phyloP scores from a whole-genome alignment of 1,140 invertebrate genomes.

The Lordiphosa collinella region DNA sequence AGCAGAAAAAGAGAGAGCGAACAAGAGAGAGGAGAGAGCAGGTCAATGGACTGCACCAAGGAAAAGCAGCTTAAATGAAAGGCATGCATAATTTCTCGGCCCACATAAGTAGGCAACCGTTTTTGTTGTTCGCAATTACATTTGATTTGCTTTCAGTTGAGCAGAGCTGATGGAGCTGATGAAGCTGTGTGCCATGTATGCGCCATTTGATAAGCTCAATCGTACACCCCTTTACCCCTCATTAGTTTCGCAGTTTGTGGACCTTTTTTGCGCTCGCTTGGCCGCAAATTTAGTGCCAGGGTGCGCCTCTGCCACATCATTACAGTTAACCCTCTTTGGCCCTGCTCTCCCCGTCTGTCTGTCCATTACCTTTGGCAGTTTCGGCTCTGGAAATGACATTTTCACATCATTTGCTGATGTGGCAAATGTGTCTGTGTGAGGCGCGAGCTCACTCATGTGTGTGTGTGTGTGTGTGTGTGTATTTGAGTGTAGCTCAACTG shows the following conservation, averaged over 20 bases:
- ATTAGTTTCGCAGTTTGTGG: constrained; percentile 72
- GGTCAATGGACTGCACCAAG: constrained; percentile 32
- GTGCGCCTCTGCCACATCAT: constrained; percentile 7
- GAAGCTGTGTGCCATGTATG: constrained; percentile 50
- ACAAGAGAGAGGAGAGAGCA: background rate
- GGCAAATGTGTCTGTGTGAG: constrained; percentile 58
- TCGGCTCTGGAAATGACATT: constrained; percentile 66
- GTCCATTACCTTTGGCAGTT: constrained; percentile 50
- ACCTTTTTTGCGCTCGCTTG: constrained; percentile 50
- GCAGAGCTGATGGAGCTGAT: constrained; percentile 1
- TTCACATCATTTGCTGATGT: constrained; percentile 77
- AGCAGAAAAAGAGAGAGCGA: background rate
- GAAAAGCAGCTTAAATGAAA: too few relatives aligned
- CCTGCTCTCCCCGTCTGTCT: constrained; percentile 21
- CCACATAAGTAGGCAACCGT: constrained; percentile 38
- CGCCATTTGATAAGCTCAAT: constrained; percentile 60
- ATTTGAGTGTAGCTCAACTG: constrained; percentile 16
- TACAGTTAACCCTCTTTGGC: constrained; percentile 3
- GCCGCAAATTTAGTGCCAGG: constrained; percentile 62
- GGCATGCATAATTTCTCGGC: background rate
- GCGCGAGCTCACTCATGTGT: constrained; percentile 12
- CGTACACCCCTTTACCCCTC: constrained; percentile 55
- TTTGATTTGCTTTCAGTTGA: constrained; percentile 63
- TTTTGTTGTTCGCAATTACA: constrained; percentile 61
- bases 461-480: constrained; percentile 10